Base-by-base conservation (phyloP, 2,888 invertebrate genomes). In the Glaucopsyche alexis region DNA sequence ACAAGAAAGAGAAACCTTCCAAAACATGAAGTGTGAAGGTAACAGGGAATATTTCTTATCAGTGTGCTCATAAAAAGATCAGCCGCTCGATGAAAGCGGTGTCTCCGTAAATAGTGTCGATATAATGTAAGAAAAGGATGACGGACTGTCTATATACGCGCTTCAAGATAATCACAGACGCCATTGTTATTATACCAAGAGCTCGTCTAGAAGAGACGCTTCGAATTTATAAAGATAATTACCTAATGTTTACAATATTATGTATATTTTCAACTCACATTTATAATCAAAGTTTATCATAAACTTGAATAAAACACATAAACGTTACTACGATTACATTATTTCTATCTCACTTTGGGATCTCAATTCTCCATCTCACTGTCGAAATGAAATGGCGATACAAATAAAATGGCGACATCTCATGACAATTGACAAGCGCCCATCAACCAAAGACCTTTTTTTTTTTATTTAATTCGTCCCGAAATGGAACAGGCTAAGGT, bases 381-480 rank as follows among this genome's bases (percentile, higher is more conserved):
- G 87, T 83, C 87, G 85, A 89, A 92, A 93, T 83, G 93, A 93
- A 93, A 93, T 93, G 93, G 93, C 93, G 90, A 93, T 93, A 93
- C 84, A 85, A 89, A 83, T 84, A 91, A 92, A 87, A 93, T 93
- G 93, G 93, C 91, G 84, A 82, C 77, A 29, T 29, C 29, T 29
- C 29, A 55, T 52, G 64, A 60, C 55, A 42, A 42, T 50, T 52
- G 64, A 60, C 55, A 42, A 42, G 66, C 8, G 19, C 13, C n/a
- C 19, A 16, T 45, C 8, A 11, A 6, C n/a, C 66, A 47, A 29
- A 60, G 60, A 60, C 60, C n/a, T n/a, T n/a, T n/a, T n/a, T n/a
- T n/a, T n/a, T n/a, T n/a, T n/a, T n/a, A n/a, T n/a, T n/a, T n/a
- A n/a, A n/a, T n/a, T n/a, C n/a, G n/a, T n/a, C n/a, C n/a, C n/a